phyloP scores from a whole-genome alignment of 2,888 invertebrate species.

The Drosophila ustulata region DNA sequence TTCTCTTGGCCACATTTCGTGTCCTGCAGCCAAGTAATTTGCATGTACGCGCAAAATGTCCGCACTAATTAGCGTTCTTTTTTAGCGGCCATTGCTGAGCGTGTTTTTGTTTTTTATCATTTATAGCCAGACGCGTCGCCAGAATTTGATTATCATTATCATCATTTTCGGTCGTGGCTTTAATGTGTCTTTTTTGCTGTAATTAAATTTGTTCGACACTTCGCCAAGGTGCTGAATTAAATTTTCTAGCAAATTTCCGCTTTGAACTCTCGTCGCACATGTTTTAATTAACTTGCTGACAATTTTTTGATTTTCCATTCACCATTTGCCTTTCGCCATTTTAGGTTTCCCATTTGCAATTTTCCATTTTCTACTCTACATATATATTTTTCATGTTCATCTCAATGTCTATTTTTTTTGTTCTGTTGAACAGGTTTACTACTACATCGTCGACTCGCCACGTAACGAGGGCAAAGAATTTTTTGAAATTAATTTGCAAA shows the following conservation, averaged over 20 bases:
- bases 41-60: slow-evolving; percentile 73
- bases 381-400: not conserved
- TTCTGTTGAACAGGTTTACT: slow-evolving; percentile 91
- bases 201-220: slow-evolving; percentile 39
- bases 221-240: slow-evolving; percentile 2
- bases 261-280: slow-evolving; percentile 38
- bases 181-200: slow-evolving; percentile 47
- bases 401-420: not conserved
- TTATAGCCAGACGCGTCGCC: slow-evolving; percentile 40
- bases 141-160: slow-evolving; percentile 63
- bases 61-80: slow-evolving; percentile 76
- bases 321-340: not conserved
- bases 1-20: slow-evolving; percentile 58
- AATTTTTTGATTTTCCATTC: slow-evolving; percentile 35
- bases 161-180: slow-evolving; percentile 37
- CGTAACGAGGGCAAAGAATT: slow-evolving; percentile 97
- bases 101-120: slow-evolving; percentile 29
- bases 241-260: slow-evolving; percentile 49
- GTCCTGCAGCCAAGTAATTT: slow-evolving; percentile 77
- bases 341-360: slow-evolving; percentile 1
- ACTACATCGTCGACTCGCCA: slow-evolving; percentile 96
- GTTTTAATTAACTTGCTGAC: slow-evolving; percentile 67
- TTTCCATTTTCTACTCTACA: slow-evolving; percentile 18
- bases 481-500: slow-evolving; percentile 98
- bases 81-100: not conserved